phyloP scores from a whole-genome alignment of 2,113 vertebrate species.

The Dasypus novemcinctus region DNA sequence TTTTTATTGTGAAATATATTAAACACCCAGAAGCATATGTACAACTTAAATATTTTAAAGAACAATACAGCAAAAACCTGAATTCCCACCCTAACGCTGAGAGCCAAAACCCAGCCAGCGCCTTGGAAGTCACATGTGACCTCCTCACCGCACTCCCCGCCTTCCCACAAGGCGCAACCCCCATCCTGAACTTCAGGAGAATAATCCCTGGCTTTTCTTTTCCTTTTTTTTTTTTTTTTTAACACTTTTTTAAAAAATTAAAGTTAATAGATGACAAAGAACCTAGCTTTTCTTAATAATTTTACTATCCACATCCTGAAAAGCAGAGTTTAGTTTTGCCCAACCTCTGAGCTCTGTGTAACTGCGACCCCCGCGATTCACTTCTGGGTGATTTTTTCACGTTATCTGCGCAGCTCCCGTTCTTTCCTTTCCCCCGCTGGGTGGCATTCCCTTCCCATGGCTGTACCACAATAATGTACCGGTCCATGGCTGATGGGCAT shows the following conservation, averaged over 20 bases:
- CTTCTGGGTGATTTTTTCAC: background rate
- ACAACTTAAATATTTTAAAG: background rate
- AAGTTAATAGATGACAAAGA: no score
- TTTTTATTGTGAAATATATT: constrained; percentile 37
- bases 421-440: background rate
- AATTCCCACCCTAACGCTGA: background rate
- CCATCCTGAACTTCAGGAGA: background rate
- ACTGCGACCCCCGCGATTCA: background rate
- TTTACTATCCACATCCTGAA: background rate
- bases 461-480: rapidly evolving
- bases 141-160: background rate
- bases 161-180: background rate
- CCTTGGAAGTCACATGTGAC: background rate
- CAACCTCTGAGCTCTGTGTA: background rate
- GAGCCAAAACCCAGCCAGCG: background rate
- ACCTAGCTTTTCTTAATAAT: background rate
- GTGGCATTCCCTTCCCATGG: background rate
- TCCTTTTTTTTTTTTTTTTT: no score
- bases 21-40: background rate
- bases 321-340: background rate
- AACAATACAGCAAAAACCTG: background rate
- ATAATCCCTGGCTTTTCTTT: background rate
- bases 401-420: rapidly evolving
- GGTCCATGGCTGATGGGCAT: rapidly evolving
- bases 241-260: no score